Base-by-base conservation (phyloP, 2,113 vertebrate genomes). In the Rhinopithecus roxellana region DNA sequence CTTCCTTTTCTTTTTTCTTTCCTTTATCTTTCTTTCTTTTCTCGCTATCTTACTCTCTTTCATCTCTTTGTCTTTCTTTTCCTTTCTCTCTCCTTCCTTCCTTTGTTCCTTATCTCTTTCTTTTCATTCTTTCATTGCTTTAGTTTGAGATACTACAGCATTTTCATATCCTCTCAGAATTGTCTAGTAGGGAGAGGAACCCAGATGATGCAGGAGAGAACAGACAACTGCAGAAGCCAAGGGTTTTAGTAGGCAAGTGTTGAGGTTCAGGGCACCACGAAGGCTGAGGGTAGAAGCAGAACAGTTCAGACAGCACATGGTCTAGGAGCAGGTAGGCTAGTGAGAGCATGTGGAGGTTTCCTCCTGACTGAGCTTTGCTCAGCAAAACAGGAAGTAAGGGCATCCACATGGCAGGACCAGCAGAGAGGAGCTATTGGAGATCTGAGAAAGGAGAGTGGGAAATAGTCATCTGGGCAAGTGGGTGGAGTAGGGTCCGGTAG, bases 241-340 rank as follows among this genome's bases (percentile, higher is more conserved):
- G 12, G 8, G 61, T 72, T 79, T 27, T 30, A 32, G 52, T 30
- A 25, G 57, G n/a, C 40, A 52, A 57, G 23, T 13, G 57, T 61
- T 35, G 11, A 9, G 40, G 45, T 8, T 23, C 79, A 38, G 8
- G n/a, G 5, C 18, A 48, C 25, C 38, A 74, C 0, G 10, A 48
- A 55, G 32, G 13, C 57, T 22, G 0, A 10, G 8, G 69, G 40
- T 20, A 3, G 30, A 17, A 35, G 5, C 0, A 10, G 20, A 74
- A 38, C 7, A 8, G 10, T 32, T 32, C 14, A 16, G 18, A 30
- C 9, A 81, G 27, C 6, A 48, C 11, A 10, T 8, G 43, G 20
- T 22, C 67, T 72, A 45, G 52, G 1, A 9, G 48, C 25, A 77
- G 32, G 38, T 0, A 40, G 27, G 50, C 35, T 14, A 12, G 6